Conservation (phyloP, 2,888 invertebrate genomes). For the Hyles lineata region DNA sequence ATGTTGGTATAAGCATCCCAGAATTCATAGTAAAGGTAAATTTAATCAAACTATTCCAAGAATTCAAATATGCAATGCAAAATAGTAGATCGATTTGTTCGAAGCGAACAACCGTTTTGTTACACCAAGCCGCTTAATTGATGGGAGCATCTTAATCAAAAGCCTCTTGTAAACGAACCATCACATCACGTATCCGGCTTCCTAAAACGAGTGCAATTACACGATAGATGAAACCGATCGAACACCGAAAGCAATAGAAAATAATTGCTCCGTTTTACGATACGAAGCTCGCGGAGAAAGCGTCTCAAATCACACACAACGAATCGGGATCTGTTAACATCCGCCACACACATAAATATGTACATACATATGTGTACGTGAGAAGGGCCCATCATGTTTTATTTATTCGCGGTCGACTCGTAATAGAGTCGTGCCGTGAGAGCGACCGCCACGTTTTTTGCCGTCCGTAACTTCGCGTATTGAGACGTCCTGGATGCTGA, state of each 20-base stretch:
- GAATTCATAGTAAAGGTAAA: background rate
- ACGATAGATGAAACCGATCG: conserved; percentile 17
- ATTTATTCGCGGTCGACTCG: conserved; percentile 81
- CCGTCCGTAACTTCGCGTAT: conserved; percentile 73
- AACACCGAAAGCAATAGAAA: conserved; percentile 40
- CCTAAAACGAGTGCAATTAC: background rate
- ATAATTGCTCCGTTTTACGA: conserved; percentile 51
- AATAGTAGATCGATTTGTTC: background rate
- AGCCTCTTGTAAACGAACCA: background rate
- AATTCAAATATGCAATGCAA: background rate
- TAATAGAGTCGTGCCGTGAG: conserved; percentile 85
- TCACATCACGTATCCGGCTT: background rate
- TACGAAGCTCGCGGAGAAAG: conserved; percentile 62
- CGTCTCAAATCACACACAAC: conserved; percentile 75
- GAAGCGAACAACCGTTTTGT: background rate
- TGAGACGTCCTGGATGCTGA: conserved; percentile 83
- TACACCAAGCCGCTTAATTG: background rate
- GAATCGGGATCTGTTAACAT: conserved; percentile 80
- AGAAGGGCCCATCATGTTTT: conserved; percentile 84
- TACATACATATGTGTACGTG: conserved; percentile 73
- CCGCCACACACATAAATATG: conserved; percentile 68
- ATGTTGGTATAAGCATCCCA: background rate
- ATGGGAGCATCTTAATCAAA: background rate
- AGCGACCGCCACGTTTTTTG: conserved; percentile 81
- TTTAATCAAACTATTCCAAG: background rate